Percentiles rank a stretch among this genome's conserved stretches.
Conservation (phyloP, 2,888 invertebrate genomes). For the Aleiodes testaceus region DNA sequence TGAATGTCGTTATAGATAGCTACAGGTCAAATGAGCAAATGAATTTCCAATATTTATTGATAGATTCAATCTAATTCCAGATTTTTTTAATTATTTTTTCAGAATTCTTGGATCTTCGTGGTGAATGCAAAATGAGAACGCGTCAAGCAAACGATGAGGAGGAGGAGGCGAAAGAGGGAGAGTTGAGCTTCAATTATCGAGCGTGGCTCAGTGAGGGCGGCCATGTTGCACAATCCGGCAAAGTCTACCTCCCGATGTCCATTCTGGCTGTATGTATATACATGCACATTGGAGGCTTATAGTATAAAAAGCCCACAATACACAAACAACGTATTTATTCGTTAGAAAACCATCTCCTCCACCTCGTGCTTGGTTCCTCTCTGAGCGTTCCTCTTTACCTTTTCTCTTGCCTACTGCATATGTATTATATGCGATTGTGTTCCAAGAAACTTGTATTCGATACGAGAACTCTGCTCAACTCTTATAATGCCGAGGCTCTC, state of each 20-base stretch:
- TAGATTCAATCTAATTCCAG: no score
- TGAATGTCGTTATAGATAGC: slow-evolving; percentile 27
- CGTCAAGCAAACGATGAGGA: slow-evolving; percentile 46
- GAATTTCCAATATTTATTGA: slow-evolving; percentile 23
- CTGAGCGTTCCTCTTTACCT: slow-evolving; percentile 41
- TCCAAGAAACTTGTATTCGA: slow-evolving; percentile 67
- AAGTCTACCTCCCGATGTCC: slow-evolving; percentile 64
- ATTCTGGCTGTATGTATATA: slow-evolving; percentile 53
- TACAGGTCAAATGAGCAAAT: slow-evolving; percentile 41
- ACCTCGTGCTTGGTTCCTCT: slow-evolving; percentile 60
- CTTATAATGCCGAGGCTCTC: slow-evolving; percentile 43
- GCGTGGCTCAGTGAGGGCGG: slow-evolving; percentile 63
- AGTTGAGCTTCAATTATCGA: slow-evolving; percentile 67
- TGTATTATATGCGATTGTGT: slow-evolving; percentile 72
- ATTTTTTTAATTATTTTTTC: no score
- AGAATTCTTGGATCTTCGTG: neutral
- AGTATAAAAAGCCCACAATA: neutral
- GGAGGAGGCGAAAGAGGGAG: slow-evolving; percentile 41
- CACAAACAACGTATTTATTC: slow-evolving; percentile 23
- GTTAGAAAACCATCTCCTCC: slow-evolving; percentile 46
- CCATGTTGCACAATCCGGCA: slow-evolving; percentile 68
- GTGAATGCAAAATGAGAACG: slow-evolving; percentile 29
- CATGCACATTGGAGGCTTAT: slow-evolving; percentile 1
- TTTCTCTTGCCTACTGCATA: slow-evolving; percentile 67
- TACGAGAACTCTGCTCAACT: slow-evolving; percentile 54